Evolutionary conservation across 2,888 invertebrate species (phyloP), one percentile per base, ranked within the genome.

Genomic region (Watsonalla cultraria): DNA sequence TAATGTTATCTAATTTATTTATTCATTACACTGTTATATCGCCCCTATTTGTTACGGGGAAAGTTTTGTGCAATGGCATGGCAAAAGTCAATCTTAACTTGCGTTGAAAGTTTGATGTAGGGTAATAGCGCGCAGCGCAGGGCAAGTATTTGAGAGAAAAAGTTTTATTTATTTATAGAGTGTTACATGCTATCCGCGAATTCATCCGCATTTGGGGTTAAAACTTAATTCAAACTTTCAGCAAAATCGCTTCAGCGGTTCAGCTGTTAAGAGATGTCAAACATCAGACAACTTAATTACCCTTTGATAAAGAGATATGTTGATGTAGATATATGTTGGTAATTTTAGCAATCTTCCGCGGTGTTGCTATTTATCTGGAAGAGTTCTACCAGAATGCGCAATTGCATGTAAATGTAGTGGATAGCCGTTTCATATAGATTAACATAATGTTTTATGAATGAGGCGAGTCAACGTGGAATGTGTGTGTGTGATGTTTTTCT

Each of bases 1-100:
- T 68, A 65, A 64, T 68, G 68, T 68, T 69, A 72, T 75, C 70
- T 72, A 65, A 77, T 69, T 72, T 70, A 71, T 74, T 71, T 57
- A 64, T 64, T 57, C 53, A 49, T 65, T 65, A 60, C 59, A 58
- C 60, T 53, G 59, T 58, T 57, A 58, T 59, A 54, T 54, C 54
- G 56, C 56, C 53, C 65, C 58, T 66, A 67, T 68, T 67, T 42
- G 42, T 11, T 72, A 65, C 61, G 64, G 57, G 60, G 54, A 56
- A 68, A 74, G 67, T 65, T 72, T 64, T 50, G 46, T 51, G 47
- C 52, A 55, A 57, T 63, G 61, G 66, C 57, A 65, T 52, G 57
- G 63, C 61, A 53, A 54, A 64, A 64, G 55, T 56, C 62, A 53
- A 51, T 54, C 45, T 50, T 54, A 54, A 60, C 55, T 55, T 56